A percentile compares a stretch with the other conserved stretches of the same genome.
Conservation (phyloP, 2,888 invertebrate species). For the Aphidoletes aphidimyza region DNA sequence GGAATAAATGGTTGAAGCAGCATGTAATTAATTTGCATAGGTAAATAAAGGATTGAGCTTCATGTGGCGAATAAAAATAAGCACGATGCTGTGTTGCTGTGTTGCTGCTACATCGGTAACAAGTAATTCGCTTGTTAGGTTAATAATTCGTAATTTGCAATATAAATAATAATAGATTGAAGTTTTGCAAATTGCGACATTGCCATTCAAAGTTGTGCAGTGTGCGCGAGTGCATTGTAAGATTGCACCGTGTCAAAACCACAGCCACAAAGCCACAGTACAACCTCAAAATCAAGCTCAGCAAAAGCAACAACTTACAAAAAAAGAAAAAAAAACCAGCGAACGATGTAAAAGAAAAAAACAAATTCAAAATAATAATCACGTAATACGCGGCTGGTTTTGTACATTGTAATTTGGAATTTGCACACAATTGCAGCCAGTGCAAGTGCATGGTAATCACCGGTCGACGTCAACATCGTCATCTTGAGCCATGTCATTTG, state of each 20-base stretch:
- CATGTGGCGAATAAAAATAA: background rate
- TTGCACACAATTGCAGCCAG: background rate
- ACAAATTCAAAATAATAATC: background rate
- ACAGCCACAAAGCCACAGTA: too few species aligned
- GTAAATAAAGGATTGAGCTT: background rate
- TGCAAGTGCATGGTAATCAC: background rate
- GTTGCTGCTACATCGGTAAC: too few species aligned
- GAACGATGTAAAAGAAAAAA: background rate
- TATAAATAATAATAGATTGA: slow-evolving; percentile 19
- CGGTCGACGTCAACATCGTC: background rate
- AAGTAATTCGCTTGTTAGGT: slow-evolving; percentile 21
- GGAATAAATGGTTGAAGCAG: slow-evolving; percentile 43
- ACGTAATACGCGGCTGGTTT: background rate
- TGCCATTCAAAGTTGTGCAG: slow-evolving; percentile 8
- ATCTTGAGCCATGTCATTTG: slow-evolving; percentile 22
- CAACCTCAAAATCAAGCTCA: too few species aligned
- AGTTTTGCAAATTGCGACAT: background rate
- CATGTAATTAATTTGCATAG: slow-evolving; percentile 50
- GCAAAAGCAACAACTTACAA: background rate
- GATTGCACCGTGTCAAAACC: too few species aligned
- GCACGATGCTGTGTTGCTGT: background rate
- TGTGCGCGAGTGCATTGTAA: background rate
- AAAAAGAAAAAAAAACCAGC: background rate
- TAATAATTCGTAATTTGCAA: background rate
- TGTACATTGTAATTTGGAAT: slow-evolving; percentile 27